Evolutionary conservation across 2,888 invertebrate species (phyloP).

Genomic region (Sarcophaga carnaria): DNA sequence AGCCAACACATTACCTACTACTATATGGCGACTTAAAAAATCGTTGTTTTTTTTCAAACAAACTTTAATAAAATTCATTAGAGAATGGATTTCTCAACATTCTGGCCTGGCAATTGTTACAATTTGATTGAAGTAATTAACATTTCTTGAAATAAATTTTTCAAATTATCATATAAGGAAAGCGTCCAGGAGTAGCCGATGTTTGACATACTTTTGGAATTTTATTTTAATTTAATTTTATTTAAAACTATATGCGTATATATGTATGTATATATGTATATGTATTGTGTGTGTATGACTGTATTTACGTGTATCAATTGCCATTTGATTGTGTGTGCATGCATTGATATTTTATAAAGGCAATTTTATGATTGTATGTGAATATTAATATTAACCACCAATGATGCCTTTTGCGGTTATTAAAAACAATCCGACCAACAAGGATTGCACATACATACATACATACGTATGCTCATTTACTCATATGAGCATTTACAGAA

Average conservation of each 20-base stretch:
- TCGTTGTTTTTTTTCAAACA: no score
- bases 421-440: constrained; percentile 39
- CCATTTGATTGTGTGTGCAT: not conserved
- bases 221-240: not conserved
- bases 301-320: not conserved
- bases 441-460: not conserved
- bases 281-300: not conserved
- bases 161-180: no score
- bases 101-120: no score
- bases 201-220: no score
- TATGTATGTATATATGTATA: not conserved
- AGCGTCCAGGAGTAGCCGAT: no score
- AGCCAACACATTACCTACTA: no score
- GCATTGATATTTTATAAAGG: not conserved
- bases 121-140: no score
- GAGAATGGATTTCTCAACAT: no score
- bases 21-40: no score
- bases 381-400: constrained; percentile 47
- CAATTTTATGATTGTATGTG: constrained; percentile 1
- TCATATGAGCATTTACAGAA: not conserved
- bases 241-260: not conserved
- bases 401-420: constrained; percentile 60
- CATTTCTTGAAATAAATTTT: no score
- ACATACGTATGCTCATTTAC: not conserved
- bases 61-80: no score